A percentile compares a stretch with the other conserved stretches of the same genome.
These are phyloP conservation scores for Eupeodes corollae DNA, from an alignment of 1,140 invertebrate species.

Conservation along the genomic window DNA sequence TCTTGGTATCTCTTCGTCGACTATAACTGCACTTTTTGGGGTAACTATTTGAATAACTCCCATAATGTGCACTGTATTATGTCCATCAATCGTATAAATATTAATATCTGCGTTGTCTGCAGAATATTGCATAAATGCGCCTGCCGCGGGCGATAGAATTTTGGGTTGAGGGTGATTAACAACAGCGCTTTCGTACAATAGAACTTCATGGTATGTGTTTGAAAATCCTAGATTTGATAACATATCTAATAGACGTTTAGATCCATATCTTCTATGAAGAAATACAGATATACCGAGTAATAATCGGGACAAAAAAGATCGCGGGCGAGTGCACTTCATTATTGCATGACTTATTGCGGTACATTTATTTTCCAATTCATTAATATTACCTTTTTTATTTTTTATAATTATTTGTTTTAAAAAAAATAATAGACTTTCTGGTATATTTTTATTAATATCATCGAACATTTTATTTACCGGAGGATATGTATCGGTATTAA, in stretches of 20 bases:
- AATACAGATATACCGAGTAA: conserved; percentile 28
- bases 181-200: conserved; percentile 28
- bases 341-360: conserved; percentile 30
- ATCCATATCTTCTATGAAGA: conserved; percentile 29
- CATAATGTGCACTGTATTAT: conserved; percentile 35
- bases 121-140: conserved; percentile 32
- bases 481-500: too few relatives aligned
- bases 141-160: conserved; percentile 27
- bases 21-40: conserved; percentile 6
- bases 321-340: conserved; percentile 29
- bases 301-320: conserved; percentile 27
- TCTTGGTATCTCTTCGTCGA: conserved; percentile 10
- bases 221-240: conserved; percentile 27
- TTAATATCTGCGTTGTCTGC: conserved; percentile 36
- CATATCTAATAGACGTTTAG: conserved; percentile 26
- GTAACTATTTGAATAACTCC: conserved; percentile 21
- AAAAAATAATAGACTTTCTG: conserved; percentile 22
- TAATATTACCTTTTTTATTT: conserved; percentile 17
- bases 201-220: conserved; percentile 27
- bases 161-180: conserved; percentile 26
- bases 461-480: too few relatives aligned
- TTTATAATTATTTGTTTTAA: conserved; percentile 25
- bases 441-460: too few relatives aligned
- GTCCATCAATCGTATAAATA: conserved; percentile 33
- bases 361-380: conserved; percentile 26